A percentile compares a stretch with the other conserved stretches of the same genome.
phyloP scores from a whole-genome alignment of 1,140 invertebrate genomes.

The Spodoptera litura region DNA sequence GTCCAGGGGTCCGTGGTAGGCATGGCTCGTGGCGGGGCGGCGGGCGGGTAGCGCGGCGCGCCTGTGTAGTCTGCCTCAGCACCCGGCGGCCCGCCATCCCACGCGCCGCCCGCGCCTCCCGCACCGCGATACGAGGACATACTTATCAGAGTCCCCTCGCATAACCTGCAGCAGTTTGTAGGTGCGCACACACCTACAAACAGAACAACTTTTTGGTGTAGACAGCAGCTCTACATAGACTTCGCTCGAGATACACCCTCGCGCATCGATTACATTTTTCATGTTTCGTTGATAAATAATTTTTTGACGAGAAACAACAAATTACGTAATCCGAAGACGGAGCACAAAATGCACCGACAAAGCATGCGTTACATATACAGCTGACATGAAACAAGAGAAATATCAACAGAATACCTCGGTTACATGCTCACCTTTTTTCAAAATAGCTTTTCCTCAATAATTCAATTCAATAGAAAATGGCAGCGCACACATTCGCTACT shows the following conservation, averaged over 20 bases:
- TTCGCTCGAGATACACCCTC: constrained; percentile 68
- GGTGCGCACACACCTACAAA: constrained; percentile 87
- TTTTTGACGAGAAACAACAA: constrained; percentile 79
- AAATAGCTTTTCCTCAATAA: constrained; percentile 63
- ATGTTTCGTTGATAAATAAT: constrained; percentile 71
- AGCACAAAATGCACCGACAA: constrained; percentile 59
- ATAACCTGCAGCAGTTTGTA: constrained; percentile 86
- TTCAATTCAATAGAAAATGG: constrained; percentile 77
- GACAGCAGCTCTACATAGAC: constrained; percentile 80
- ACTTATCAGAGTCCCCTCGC: constrained; percentile 79
- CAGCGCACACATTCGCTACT: constrained; percentile 79
- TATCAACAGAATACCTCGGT: constrained; percentile 62
- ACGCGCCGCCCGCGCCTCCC: constrained; percentile 73
- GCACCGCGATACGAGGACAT: constrained; percentile 83
- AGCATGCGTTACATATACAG: constrained; percentile 69
- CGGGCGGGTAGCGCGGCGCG: constrained; percentile 66
- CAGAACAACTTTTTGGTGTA: constrained; percentile 87
- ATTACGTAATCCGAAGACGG: constrained; percentile 82
- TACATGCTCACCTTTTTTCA: constrained; percentile 78
- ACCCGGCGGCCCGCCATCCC: constrained; percentile 83
- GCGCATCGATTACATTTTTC: constrained; percentile 65
- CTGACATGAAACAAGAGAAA: constrained; percentile 56
- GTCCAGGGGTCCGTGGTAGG: constrained; percentile 84
- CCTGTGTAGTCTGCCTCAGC: constrained; percentile 75
- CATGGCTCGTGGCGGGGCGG: constrained; percentile 63